Conservation (phyloP, 2,888 invertebrate species). For the Cerastis leucographa region DNA sequence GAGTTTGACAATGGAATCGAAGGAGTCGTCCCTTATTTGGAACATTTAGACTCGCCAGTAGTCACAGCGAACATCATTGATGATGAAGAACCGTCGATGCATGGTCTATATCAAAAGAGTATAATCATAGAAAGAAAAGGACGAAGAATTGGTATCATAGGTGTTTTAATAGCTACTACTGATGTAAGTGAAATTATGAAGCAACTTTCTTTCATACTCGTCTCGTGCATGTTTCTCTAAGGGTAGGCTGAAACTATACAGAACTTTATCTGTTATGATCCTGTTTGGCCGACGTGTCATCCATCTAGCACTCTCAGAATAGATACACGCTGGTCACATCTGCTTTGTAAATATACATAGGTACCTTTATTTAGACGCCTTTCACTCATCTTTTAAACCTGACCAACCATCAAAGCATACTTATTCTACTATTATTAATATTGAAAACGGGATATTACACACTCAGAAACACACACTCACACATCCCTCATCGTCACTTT, state of each 20-base stretch:
- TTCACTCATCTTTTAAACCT: neutral
- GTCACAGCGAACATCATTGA: slow-evolving; percentile 94
- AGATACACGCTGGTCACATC: neutral
- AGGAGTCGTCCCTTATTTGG: slow-evolving; percentile 93
- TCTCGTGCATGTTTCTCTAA: no score
- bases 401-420: neutral
- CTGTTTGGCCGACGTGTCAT: neutral
- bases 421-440: neutral
- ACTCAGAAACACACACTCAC: no score
- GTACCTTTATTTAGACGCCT: neutral
- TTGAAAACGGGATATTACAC: no score
- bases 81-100: slow-evolving; percentile 92
- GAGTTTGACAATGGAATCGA: slow-evolving; percentile 95
- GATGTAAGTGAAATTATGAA: slow-evolving; percentile 75
- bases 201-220: neutral
- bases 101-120: slow-evolving; percentile 92
- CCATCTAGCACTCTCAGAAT: neutral
- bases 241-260: no score
- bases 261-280: neutral
- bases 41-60: slow-evolving; percentile 92
- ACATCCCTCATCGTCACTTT: no score
- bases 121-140: slow-evolving; percentile 92
- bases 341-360: neutral
- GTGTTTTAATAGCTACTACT: slow-evolving; percentile 90
- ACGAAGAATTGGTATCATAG: slow-evolving; percentile 94